A percentile compares a stretch with the other conserved stretches of the same genome.
These are phyloP conservation scores for Drosophila prostipennis DNA, from an alignment of 2,888 invertebrate genomes.

Conservation along the genomic window DNA sequence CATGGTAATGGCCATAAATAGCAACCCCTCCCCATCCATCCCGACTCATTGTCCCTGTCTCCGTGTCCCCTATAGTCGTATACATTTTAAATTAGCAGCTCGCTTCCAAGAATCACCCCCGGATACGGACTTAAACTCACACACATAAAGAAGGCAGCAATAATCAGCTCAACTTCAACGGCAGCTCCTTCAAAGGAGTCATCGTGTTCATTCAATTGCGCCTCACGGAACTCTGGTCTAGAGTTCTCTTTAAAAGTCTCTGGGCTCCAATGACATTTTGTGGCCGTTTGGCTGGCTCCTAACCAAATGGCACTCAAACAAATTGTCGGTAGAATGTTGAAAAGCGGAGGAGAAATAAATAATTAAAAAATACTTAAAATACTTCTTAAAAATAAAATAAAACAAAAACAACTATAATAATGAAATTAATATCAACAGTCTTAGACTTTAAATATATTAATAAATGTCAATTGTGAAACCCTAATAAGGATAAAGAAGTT, in stretches of 20 bases:
- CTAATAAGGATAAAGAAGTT: no score
- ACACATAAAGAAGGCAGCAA: slow-evolving; percentile 25
- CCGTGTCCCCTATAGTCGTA: slow-evolving; percentile 27
- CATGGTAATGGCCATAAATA: slow-evolving; percentile 57
- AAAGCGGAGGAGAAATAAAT: not conserved
- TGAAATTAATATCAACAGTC: no score
- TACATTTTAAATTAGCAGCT: slow-evolving; percentile 67
- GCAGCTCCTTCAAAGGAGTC: slow-evolving; percentile 16
- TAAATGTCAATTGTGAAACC: no score
- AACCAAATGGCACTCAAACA: slow-evolving; percentile 16
- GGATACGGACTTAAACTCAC: not conserved
- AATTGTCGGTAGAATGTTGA: slow-evolving; percentile 2
- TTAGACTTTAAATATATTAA: no score
- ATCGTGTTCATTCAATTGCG: slow-evolving; percentile 28
- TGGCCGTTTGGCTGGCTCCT: slow-evolving; percentile 22
- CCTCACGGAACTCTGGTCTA: slow-evolving; percentile 10
- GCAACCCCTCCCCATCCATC: slow-evolving; percentile 3
- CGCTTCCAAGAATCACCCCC: slow-evolving; percentile 45
- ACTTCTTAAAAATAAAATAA: no score
- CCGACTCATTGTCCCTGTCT: not conserved
- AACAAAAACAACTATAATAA: no score
- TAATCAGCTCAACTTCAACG: slow-evolving; percentile 47
- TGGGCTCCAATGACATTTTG: slow-evolving; percentile 16
- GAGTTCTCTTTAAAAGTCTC: slow-evolving; percentile 19
- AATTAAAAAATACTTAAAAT: no score